Evolutionary conservation across 1,140 invertebrate species (phyloP).

Genomic region (Drosophila hydei): DNA sequence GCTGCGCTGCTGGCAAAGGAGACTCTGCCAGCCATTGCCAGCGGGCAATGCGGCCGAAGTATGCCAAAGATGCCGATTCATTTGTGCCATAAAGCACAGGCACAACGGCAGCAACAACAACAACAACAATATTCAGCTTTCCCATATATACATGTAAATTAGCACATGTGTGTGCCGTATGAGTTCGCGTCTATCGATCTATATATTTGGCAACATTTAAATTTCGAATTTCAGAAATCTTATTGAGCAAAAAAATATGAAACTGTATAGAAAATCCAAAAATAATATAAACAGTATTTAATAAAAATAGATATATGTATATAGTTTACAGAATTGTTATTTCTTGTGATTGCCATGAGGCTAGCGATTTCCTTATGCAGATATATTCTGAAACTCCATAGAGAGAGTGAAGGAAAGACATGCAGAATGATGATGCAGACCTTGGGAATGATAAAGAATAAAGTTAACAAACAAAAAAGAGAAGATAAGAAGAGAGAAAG

Average conservation of each 20-base stretch:
- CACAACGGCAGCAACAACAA: conserved; percentile 2
- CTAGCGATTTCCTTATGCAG: no score
- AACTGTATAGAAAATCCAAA: neutral
- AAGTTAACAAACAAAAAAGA: no score
- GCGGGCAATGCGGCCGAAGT: conserved; percentile 46
- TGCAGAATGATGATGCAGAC: no score
- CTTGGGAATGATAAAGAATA: no score
- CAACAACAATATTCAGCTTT: conserved; percentile 17
- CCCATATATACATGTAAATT: conserved; percentile 31
- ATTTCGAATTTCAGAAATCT: conserved; percentile 48
- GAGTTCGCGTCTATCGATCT: conserved; percentile 51
- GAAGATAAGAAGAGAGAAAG: no score
- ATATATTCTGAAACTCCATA: no score
- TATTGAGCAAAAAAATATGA: neutral
- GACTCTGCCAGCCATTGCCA: conserved; percentile 22
- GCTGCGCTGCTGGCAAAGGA: conserved; percentile 11
- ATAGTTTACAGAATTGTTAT: no score
- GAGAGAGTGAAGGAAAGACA: no score
- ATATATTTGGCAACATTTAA: conserved; percentile 42
- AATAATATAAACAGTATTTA: neutral
- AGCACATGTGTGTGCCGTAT: conserved; percentile 34
- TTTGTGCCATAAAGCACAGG: conserved; percentile 68
- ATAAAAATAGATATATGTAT: no score
- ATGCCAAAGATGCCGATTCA: conserved; percentile 77
- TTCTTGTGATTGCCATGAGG: no score